phyloP scores from a whole-genome alignment of 2,797 vertebrate species.

The Halcyon badia region DNA sequence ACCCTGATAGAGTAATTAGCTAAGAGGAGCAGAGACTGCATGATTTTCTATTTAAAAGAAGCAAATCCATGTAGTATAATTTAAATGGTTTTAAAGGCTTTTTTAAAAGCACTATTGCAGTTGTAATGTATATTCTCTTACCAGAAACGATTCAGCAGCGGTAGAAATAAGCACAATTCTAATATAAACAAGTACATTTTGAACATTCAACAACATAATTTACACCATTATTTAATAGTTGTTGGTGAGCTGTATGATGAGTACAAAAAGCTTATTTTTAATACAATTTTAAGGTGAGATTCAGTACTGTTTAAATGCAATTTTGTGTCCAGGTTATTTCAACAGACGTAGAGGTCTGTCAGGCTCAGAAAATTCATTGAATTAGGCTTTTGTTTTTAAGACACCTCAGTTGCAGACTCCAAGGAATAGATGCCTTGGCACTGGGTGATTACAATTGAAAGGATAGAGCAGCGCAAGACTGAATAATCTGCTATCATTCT shows the following conservation, averaged over 20 bases:
- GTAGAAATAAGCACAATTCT: neutral
- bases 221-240: neutral
- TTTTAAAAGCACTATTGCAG: accelerated
- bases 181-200: neutral
- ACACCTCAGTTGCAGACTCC: neutral
- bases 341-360: neutral
- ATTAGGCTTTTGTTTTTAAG: neutral
- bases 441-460: neutral
- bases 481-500: neutral
- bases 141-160: neutral
- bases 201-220: neutral
- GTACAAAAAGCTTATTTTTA: neutral
- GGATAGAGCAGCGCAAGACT: neutral
- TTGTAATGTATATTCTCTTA: neutral
- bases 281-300: neutral
- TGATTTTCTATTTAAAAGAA: neutral
- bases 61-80: too few relatives aligned
- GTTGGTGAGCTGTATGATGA: neutral
- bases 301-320: neutral
- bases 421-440: neutral
- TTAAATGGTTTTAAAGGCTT: neutral
- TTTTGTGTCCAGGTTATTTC: neutral
- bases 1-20: neutral
- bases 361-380: neutral
- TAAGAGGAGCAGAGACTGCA: neutral